Conservation (phyloP, 2,797 vertebrate species). For the Rhinella marina region DNA sequence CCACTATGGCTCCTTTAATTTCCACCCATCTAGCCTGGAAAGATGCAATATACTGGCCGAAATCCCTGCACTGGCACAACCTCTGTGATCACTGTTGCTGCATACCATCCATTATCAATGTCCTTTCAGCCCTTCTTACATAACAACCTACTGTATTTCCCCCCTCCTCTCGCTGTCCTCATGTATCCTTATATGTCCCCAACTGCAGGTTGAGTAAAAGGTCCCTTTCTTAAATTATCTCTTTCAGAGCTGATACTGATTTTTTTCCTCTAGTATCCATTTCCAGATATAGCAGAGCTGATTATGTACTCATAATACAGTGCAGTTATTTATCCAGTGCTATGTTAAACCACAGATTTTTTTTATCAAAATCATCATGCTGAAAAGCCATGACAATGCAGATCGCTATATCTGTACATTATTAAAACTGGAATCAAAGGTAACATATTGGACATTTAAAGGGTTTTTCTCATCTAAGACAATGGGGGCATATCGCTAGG, state of each 20-base stretch:
- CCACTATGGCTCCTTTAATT: background rate
- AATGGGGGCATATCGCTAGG: too few relatives aligned
- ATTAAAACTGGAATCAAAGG: background rate
- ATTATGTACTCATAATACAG: background rate
- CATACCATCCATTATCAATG: conserved; percentile 21
- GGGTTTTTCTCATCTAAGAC: too few relatives aligned
- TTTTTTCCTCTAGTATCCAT: background rate
- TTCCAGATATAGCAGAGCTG: background rate
- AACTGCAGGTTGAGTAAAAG: background rate
- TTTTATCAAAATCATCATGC: background rate
- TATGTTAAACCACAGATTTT: background rate
- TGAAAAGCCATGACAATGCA: background rate
- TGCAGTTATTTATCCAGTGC: too few relatives aligned
- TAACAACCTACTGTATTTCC: conserved; percentile 19
- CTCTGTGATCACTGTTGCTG: background rate
- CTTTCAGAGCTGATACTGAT: background rate
- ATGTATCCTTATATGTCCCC: conserved; percentile 17
- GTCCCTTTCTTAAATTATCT: background rate
- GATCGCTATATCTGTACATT: background rate
- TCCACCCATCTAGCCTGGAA: background rate
- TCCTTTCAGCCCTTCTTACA: conserved; percentile 23
- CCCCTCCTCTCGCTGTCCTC: background rate
- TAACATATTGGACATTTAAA: background rate
- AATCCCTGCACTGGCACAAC: background rate
- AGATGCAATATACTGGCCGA: background rate